These are phyloP conservation scores for Sciurus carolinensis DNA, from an alignment of 2,797 vertebrate species.

Conservation along the genomic window DNA sequence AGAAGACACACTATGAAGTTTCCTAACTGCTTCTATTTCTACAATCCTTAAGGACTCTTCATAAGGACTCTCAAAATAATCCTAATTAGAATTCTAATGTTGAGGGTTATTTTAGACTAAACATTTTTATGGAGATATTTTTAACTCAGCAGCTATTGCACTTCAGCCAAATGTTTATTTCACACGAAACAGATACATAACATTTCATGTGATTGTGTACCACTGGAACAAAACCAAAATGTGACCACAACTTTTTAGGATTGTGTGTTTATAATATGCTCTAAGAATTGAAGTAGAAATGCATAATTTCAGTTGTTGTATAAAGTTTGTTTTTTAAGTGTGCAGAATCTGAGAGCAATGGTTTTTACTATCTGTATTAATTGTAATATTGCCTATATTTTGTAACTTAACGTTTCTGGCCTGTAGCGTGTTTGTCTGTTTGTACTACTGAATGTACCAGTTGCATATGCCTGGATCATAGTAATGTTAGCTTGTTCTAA, in stretches of 20 bases:
- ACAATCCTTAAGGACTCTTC: conserved; percentile 78
- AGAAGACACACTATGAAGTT: conserved; percentile 86
- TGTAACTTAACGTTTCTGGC: conserved; percentile 89
- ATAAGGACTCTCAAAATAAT: conserved; percentile 79
- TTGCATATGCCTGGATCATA: conserved; percentile 89
- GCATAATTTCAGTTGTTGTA: conserved; percentile 83
- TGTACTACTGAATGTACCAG: conserved; percentile 92
- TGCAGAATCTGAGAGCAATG: conserved; percentile 83
- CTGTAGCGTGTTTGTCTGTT: conserved; percentile 87
- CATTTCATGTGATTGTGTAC: conserved; percentile 86
- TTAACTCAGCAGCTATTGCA: conserved; percentile 75
- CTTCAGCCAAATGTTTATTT: conserved; percentile 84
- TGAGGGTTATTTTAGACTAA: conserved; percentile 85
- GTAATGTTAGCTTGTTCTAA: conserved; percentile 92
- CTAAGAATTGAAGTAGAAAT: conserved; percentile 82
- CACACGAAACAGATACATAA: conserved; percentile 76
- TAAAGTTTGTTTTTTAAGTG: conserved; percentile 85
- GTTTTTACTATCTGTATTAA: conserved; percentile 83
- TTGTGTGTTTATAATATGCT: conserved; percentile 82
- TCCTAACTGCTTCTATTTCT: conserved; percentile 86
- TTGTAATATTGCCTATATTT: conserved; percentile 88
- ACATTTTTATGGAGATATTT: conserved; percentile 85
- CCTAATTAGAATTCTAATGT: conserved; percentile 38
- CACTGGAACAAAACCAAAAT: conserved; percentile 90
- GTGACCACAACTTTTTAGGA: conserved; percentile 86